phyloP scores from a whole-genome alignment of 1,140 invertebrate genomes.

The Cyclargus thomasi region DNA sequence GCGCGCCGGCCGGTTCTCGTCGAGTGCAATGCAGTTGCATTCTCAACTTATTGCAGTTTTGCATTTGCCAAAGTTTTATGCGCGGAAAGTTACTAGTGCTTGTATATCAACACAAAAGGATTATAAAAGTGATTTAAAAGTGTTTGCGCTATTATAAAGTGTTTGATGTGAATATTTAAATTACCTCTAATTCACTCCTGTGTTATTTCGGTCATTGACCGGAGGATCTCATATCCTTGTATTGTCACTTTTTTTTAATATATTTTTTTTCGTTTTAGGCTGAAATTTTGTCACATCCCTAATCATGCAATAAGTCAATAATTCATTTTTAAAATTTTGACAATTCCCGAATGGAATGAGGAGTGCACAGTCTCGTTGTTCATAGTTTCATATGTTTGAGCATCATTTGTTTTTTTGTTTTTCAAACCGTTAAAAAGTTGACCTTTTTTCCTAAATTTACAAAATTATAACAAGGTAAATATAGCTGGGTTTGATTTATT shows the following conservation, averaged over 20 bases:
- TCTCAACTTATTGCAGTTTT: conserved; percentile 75
- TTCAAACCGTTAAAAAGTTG: conserved; percentile 71
- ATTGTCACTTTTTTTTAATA: conserved; percentile 55
- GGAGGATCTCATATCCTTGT: conserved; percentile 71
- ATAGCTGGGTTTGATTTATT: conserved; percentile 34
- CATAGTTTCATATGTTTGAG: conserved; percentile 73
- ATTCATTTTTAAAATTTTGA: conserved; percentile 71
- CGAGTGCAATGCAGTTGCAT: conserved; percentile 74
- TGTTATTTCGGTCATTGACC: conserved; percentile 76
- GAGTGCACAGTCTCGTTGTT: conserved; percentile 71
- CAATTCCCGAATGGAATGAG: conserved; percentile 71
- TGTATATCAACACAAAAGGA: conserved; percentile 51
- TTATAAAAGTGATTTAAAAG: conserved; percentile 62
- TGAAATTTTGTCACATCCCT: conserved; percentile 65
- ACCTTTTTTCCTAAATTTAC: conserved; percentile 74
- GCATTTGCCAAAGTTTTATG: conserved; percentile 70
- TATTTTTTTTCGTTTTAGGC: conserved; percentile 66
- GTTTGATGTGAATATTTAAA: conserved; percentile 62
- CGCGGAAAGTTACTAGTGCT: conserved; percentile 71
- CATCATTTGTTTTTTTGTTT: conserved; percentile 75
- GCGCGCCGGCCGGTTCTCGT: conserved; percentile 75
- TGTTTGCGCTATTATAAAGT: conserved; percentile 60
- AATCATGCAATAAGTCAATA: conserved; percentile 64
- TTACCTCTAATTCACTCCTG: conserved; percentile 62
- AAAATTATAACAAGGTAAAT: conserved; percentile 74